phyloP scores from a whole-genome alignment of 1,140 invertebrate genomes.

The Panulirus ornatus region DNA sequence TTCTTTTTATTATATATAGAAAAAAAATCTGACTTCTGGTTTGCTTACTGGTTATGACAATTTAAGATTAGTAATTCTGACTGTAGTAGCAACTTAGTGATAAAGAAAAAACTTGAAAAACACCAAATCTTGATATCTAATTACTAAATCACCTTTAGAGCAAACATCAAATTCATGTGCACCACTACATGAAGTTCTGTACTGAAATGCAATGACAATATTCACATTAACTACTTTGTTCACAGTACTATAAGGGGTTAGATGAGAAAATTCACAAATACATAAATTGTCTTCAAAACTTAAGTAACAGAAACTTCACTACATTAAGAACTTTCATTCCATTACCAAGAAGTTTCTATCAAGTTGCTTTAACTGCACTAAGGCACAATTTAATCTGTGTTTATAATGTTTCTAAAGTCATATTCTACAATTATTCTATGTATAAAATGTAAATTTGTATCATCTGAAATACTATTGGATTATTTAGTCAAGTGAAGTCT shows the following conservation, averaged over 20 bases:
- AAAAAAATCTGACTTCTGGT: constrained; percentile 1
- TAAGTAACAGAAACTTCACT: neutral
- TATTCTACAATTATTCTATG: neutral
- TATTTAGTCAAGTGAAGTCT: too few relatives aligned
- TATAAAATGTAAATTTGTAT: neutral
- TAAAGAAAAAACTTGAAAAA: neutral
- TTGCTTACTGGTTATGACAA: neutral
- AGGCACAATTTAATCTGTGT: constrained; percentile 48
- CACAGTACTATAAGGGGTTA: neutral
- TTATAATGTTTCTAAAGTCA: constrained; percentile 19
- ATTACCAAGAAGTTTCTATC: neutral
- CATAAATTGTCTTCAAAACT: neutral
- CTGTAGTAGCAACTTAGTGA: neutral
- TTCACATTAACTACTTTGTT: neutral
- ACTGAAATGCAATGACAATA: neutral
- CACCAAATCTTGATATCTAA: neutral
- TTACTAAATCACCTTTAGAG: neutral
- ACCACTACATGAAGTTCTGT: neutral
- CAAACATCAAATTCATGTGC: constrained; percentile 32
- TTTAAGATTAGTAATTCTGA: neutral
- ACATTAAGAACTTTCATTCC: constrained; percentile 29
- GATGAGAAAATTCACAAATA: neutral
- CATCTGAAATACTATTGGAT: too few relatives aligned
- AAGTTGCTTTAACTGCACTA: constrained; percentile 33
- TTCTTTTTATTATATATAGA: too few relatives aligned